Base-by-base conservation (phyloP, 2,113 vertebrate species). In the Hyaena hyaena region DNA sequence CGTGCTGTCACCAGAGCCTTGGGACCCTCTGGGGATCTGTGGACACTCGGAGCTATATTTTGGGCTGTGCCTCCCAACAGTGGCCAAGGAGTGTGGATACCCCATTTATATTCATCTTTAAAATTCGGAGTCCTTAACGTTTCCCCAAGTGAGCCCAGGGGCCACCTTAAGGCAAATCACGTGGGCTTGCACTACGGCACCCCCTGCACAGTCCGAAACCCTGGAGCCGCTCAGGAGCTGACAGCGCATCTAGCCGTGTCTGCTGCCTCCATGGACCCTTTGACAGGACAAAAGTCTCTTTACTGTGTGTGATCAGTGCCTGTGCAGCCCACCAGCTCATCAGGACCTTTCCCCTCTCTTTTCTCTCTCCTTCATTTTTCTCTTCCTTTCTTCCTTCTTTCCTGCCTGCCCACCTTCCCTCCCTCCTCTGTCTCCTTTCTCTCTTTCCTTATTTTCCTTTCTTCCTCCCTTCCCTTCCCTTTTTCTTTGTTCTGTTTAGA, bases 1-100 rank as follows among this genome's bases (percentile, higher is more conserved):
- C 65, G 50, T 12, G 16, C 19, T 24, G 1, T 16, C n/a, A 0
- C 0, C 1, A 26, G 50, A 33, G 69, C 1, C 50, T 35, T 48
- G n/a, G 69, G 69, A 77, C 8, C 9, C 24, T 55, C 7, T 65
- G 17, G 8, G 10, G 5, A 5, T 19, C 50, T 63, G 2, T 6
- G 66, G 33, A 19, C 15, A 35, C 26, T 76, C 26, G 19, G 33
- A 68, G 35, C 19, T 10, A 2, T 26, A 43, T 65, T 73, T 88
- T 35, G 23, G 12, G 45, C 26, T 43, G 65, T n/a, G 48, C 24
- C 24, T 10, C 81, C 19, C 10, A 33, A 15, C 26, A 31, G 19
- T 1, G 1, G 24, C 31, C n/a, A 65, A 74, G 65, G 69, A 66
- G 81, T 86, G 65, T 28, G 4, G 31, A 50, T 65, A 14, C 4